Evolutionary conservation across 2,797 vertebrate genomes (phyloP).

Genomic region (Phyllotis vaccarum): DNA sequence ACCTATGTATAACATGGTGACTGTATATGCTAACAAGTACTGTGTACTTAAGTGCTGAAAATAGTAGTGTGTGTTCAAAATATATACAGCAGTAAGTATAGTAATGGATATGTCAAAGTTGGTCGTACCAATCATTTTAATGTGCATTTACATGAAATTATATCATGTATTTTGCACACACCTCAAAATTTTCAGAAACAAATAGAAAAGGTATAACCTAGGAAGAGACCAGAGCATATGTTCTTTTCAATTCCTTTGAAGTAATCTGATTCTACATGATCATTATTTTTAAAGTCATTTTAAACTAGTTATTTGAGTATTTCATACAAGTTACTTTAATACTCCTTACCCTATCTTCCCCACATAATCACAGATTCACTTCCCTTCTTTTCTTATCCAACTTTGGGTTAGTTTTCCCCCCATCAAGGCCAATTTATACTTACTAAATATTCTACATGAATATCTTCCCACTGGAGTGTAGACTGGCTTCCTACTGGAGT

Average conservation of each 20-base stretch:
- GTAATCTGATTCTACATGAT: neutral
- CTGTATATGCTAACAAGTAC: neutral
- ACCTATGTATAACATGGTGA: neutral
- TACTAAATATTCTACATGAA: neutral
- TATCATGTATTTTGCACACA: neutral
- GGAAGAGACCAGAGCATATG: neutral
- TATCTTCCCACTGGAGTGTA: no score
- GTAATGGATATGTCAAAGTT: neutral
- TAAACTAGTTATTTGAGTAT: neutral
- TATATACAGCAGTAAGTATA: neutral
- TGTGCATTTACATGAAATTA: neutral
- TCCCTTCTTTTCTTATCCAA: neutral
- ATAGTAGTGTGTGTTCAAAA: neutral
- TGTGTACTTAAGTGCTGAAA: neutral
- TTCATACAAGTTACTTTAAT: neutral
- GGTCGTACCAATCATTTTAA: neutral
- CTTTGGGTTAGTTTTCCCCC: neutral
- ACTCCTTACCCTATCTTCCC: neutral
- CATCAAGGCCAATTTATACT: neutral
- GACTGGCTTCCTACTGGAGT: neutral
- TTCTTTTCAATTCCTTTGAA: neutral
- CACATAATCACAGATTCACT: neutral
- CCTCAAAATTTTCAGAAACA: neutral
- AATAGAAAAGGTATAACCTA: neutral
- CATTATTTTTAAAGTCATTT: neutral